A percentile compares a stretch with the other conserved stretches of the same genome.
Evolutionary conservation across 2,888 invertebrate species (phyloP).

Genomic region (Toxonevra muliebris): DNA sequence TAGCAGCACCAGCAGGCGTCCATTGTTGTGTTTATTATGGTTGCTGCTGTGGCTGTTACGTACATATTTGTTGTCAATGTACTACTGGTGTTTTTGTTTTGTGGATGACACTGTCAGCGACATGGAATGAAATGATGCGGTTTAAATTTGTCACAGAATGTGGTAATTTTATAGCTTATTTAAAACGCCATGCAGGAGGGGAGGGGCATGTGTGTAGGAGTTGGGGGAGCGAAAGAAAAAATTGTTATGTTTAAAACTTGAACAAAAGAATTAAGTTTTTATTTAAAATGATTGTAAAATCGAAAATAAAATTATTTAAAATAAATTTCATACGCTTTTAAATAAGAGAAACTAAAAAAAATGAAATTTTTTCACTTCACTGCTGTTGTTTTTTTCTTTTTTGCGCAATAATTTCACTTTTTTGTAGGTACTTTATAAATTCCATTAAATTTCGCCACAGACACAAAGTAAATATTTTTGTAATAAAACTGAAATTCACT

Average conservation of each 20-base stretch:
- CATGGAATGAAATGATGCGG: constrained; percentile 23
- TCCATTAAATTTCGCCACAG: constrained; percentile 11
- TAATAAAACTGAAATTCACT: neutral
- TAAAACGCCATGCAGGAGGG: neutral
- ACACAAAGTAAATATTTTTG: constrained; percentile 18
- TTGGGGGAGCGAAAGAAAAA: too few species aligned
- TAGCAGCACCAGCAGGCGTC: neutral
- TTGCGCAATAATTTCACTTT: too few species aligned
- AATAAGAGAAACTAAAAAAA: too few species aligned
- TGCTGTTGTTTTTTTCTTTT: too few species aligned
- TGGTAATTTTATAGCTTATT: constrained; percentile 34
- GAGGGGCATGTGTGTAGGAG: too few species aligned
- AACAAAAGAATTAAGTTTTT: too few species aligned
- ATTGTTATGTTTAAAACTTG: too few species aligned
- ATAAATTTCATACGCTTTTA: too few species aligned
- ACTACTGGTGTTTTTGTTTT: neutral
- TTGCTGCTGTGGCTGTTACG: neutral
- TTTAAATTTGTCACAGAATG: constrained; percentile 35
- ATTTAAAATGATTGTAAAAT: too few species aligned
- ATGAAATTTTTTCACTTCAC: too few species aligned
- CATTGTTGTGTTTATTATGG: neutral
- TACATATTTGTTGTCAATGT: constrained; percentile 2
- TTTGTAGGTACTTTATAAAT: neutral
- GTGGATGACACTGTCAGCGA: too few species aligned
- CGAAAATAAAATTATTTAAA: too few species aligned